Base-by-base conservation (phyloP, 2,113 vertebrate species). In the Cochlearius cochlearius region DNA sequence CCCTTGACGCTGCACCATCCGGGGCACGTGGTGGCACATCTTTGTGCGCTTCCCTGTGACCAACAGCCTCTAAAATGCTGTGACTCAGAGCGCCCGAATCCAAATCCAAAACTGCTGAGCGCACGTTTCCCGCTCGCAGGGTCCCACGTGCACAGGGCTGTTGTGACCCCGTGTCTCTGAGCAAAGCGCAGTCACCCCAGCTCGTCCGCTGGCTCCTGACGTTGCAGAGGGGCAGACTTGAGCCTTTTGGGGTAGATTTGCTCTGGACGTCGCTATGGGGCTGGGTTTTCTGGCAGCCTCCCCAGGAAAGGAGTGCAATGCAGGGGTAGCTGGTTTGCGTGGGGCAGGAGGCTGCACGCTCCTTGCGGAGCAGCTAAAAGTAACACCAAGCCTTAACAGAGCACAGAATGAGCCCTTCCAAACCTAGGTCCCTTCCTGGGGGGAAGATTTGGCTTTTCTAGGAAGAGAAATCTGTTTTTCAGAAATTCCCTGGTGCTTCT, bases 71-170 rank as follows among this genome's bases (percentile, higher is more conserved):
- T 19, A 5, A 32, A 52, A 5, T 39, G 41, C 47, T 1, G 0
- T n/a, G 85, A 49, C 50, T 64, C 1, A 0, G 36, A 38, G 72
- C 3, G 7, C 29, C 30, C 3, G 2, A 32, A 62, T 50, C 50
- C 39, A 22, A 11, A 9, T 38, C 79, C 12, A 2, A 62, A 79
- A 47, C 25, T 68, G 67, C 95, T 50, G 80, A 71, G 89, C 0
- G 0, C 0, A 1, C 0, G 0, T 39, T 68, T 71, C 52, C 16
- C 0, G 0, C 50, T 63, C 1, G 0, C 56, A 8, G 39, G n/a
- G 34, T 43, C 49, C 47, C 80, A 32, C 11, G 32, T 82, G 75
- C 55, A 0, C 12, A 1, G 34, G 18, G 60, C 73, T 71, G 74
- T 3, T 1, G 8, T 47, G 21, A 47, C 39, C 69, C 45, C 9